These are phyloP conservation scores for Diorhabda sublineata DNA, from an alignment of 1,140 invertebrate genomes.

Conservation along the genomic window DNA sequence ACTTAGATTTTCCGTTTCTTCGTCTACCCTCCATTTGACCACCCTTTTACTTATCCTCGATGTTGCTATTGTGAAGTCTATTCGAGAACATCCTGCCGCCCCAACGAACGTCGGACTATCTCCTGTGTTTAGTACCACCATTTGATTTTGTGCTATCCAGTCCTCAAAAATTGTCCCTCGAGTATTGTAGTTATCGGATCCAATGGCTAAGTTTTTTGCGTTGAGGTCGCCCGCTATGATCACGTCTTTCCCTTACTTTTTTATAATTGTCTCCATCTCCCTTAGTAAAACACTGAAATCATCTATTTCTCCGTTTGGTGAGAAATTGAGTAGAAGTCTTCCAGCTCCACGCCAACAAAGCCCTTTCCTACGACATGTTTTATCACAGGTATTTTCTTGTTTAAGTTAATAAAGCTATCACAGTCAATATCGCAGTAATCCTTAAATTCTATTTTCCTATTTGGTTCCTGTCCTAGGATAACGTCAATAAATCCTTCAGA, in stretches of 20 bases:
- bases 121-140: not conserved
- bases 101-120: not conserved
- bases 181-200: not conserved
- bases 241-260: not conserved
- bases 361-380: not conserved
- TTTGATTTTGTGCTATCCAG: not conserved
- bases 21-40: not conserved
- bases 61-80: not conserved
- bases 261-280: not conserved
- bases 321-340: not conserved
- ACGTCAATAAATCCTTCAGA: no score
- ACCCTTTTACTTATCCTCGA: not conserved
- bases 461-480: no score
- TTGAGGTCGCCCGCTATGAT: not conserved
- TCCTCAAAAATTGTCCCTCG: not conserved
- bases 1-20: not conserved
- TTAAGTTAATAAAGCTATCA: no score
- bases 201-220: not conserved
- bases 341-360: not conserved
- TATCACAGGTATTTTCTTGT: no score
- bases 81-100: not conserved
- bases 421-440: no score
- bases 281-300: not conserved
- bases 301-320: not conserved
- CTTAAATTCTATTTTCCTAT: no score